A percentile compares a stretch with the other conserved stretches of the same genome.
These are phyloP conservation scores for Leucoraja erinaceus DNA, from an alignment of 2,113 vertebrate species.

Conservation along the genomic window DNA sequence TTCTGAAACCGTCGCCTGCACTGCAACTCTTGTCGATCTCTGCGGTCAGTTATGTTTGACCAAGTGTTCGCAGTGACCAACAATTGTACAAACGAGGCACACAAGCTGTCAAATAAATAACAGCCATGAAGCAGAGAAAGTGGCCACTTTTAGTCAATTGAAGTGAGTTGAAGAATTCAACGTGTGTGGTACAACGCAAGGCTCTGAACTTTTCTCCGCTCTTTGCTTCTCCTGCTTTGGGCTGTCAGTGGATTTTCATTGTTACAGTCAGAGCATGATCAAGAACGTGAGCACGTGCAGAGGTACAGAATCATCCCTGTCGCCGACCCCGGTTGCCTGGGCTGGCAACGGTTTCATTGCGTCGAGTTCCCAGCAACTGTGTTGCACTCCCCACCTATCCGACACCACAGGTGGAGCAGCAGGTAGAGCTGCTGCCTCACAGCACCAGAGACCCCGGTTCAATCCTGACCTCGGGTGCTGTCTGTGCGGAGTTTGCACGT, in stretches of 20 bases:
- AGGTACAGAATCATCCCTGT: not conserved
- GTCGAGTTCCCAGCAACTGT: too few relatives aligned
- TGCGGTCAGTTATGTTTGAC: conserved; percentile 49
- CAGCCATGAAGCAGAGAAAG: conserved; percentile 45
- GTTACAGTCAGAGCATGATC: not conserved
- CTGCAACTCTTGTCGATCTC: conserved; percentile 51
- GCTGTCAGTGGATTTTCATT: not conserved
- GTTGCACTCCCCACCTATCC: too few relatives aligned
- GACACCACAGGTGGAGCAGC: too few relatives aligned
- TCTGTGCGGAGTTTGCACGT: too few relatives aligned
- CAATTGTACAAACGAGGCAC: conserved; percentile 43
- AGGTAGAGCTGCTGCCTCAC: too few relatives aligned
- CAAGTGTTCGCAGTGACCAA: conserved; percentile 50
- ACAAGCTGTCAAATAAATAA: conserved; percentile 48
- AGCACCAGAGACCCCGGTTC: too few relatives aligned
- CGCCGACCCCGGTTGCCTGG: too few relatives aligned
- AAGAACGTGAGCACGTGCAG: not conserved
- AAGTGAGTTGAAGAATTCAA: conserved; percentile 43
- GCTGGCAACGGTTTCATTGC: too few relatives aligned
- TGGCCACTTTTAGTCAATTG: conserved; percentile 42
- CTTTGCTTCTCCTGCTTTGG: not conserved
- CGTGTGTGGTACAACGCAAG: conserved; percentile 40
- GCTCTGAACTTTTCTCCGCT: conserved; percentile 44
- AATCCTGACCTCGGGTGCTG: too few relatives aligned
- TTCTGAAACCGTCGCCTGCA: conserved; percentile 50